phyloP scores from a whole-genome alignment of 2,113 vertebrate species.

The Microcebus jonahi region DNA sequence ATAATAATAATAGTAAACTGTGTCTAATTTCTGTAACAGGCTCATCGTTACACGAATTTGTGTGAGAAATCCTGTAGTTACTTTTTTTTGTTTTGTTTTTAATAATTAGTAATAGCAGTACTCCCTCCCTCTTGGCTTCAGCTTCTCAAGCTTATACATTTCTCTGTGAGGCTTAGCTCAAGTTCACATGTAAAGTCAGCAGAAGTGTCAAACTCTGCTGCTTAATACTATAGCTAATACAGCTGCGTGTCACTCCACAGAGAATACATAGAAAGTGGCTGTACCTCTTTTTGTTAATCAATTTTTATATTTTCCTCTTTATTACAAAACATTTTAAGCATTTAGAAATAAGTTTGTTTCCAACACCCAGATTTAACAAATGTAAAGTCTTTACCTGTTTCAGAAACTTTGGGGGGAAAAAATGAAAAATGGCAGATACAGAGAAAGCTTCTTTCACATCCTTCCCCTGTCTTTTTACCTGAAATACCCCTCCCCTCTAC shows the following conservation, averaged over 20 bases:
- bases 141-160: neutral
- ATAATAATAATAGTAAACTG: neutral
- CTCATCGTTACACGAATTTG: neutral
- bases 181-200: neutral
- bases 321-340: neutral
- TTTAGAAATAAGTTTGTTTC: neutral
- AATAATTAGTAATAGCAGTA: neutral
- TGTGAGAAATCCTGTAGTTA: neutral
- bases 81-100: neutral
- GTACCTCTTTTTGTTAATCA: neutral
- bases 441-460: neutral
- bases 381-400: neutral
- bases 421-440: neutral
- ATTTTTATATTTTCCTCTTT: neutral
- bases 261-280: neutral
- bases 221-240: neutral
- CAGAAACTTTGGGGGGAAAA: neutral
- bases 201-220: neutral
- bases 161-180: neutral
- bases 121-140: neutral
- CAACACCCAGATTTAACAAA: neutral
- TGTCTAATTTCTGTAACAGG: neutral
- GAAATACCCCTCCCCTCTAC: neutral
- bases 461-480: neutral
- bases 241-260: neutral